Base-by-base conservation (phyloP, 2,797 vertebrate genomes). In the Onychomys torridus region DNA sequence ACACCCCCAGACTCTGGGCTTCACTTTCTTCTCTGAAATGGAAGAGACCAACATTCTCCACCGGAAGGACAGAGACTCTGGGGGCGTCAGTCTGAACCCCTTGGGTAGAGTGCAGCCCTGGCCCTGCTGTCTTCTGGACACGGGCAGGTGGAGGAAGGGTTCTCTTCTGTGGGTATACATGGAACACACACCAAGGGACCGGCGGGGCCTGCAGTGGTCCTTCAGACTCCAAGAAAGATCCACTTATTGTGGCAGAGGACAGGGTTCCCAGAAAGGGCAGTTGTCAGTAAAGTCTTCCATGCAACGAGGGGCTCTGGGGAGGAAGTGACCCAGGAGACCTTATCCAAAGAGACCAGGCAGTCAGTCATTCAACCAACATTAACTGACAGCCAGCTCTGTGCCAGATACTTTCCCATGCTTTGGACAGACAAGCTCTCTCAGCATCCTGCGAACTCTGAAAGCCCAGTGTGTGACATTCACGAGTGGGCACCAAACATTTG, bases 311-410 rank as follows among this genome's bases (percentile, higher is more conserved):
- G 59, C 55, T 21, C 17, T 1, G 69, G 57, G 52, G 12, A 49
- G 23, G 49, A 13, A 12, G 57, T 49, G 12, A 32, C 71, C 63
- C 13, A 4, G 81, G 37, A 91, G 75, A 83, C 37, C 76, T 25
- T 12, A 67, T 29, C 7, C 5, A 57, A 49, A 84, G 34, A 23
- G 73, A 57, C n/a, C n/a, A 37, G 49, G 55, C 17, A 23, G 57
- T 34, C 2, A 69, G 85, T 95, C 90, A 91, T 13, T 97, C 92
- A 52, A 40, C 92, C 86, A 78, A 87, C 83, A 8, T 19, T 0
- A 27, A 7, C 75, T 4, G 85, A 43, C 34, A 1, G 0, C 3
- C 3, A 0, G 25, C 40, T 65, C 69, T 5, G 25, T 55, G 81
- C 88, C 67, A 69, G 79, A 43, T 5, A 5, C 21, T 0, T 17